These are phyloP conservation scores for Cephus sareptanus DNA, from an alignment of 2,888 invertebrate genomes.

Conservation along the genomic window DNA sequence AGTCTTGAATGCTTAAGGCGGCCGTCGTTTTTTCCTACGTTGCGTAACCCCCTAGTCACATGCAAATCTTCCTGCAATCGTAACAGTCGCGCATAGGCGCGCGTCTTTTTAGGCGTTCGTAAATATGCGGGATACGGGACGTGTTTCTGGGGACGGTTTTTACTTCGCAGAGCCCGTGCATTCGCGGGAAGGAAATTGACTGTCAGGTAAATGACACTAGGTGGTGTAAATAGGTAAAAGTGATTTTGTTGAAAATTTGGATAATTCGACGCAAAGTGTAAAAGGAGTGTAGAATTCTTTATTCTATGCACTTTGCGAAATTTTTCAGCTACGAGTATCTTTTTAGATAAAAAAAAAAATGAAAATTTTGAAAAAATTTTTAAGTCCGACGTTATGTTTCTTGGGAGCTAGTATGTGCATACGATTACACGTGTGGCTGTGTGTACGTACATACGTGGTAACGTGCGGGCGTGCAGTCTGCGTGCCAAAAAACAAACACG, in stretches of 20 bases:
- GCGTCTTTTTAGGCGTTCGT: background rate
- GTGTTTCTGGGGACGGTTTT: background rate
- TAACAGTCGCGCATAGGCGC: background rate
- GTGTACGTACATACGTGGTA: background rate
- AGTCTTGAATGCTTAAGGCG: background rate
- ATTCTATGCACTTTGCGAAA: too few species aligned
- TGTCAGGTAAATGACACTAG: background rate
- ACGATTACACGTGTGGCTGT: background rate
- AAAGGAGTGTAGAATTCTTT: too few species aligned
- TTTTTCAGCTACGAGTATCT: too few species aligned
- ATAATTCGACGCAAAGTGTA: too few species aligned
- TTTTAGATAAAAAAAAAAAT: too few species aligned
- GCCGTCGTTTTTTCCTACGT: background rate
- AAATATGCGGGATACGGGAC: background rate
- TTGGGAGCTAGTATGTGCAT: background rate
- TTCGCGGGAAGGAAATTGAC: background rate
- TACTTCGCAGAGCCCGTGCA: background rate
- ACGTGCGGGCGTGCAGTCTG: slow-evolving; percentile 8
- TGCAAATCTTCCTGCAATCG: slow-evolving; percentile 1
- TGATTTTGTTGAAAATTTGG: too few species aligned
- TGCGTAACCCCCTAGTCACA: slow-evolving; percentile 5
- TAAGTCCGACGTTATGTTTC: background rate
- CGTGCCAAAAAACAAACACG: slow-evolving; percentile 24
- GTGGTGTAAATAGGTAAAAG: background rate
- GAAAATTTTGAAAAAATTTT: background rate